A percentile compares a stretch with the other conserved stretches of the same genome.
phyloP scores from a whole-genome alignment of 1,140 invertebrate species.

The Drosophila chauvacae region DNA sequence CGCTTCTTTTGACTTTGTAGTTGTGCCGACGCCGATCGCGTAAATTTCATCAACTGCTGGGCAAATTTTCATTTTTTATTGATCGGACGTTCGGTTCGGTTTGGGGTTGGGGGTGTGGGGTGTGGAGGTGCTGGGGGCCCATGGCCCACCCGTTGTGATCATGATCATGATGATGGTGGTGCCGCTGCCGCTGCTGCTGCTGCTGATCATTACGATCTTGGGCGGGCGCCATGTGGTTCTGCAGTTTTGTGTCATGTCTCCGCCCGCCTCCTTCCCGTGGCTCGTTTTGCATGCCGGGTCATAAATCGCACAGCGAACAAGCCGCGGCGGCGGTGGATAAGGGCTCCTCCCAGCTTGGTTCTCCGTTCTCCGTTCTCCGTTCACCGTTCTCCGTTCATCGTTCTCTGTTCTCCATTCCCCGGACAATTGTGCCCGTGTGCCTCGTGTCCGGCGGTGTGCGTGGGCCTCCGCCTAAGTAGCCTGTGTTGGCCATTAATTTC shows the following conservation, averaged over 20 bases:
- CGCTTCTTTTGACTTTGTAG: constrained; percentile 63
- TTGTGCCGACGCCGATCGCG: constrained; percentile 76
- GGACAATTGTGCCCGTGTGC: constrained; percentile 19
- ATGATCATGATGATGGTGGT: constrained; percentile 1
- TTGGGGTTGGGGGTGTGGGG: neutral
- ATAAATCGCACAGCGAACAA: constrained; percentile 76
- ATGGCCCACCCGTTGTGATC: constrained; percentile 59
- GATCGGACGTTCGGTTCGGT: constrained; percentile 23
- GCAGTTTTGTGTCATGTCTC: constrained; percentile 43
- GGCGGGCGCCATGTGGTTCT: constrained; percentile 71
- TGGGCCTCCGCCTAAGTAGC: constrained; percentile 77
- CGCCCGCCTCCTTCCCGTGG: constrained; percentile 12
- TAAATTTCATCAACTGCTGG: constrained; percentile 83
- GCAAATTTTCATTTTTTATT: constrained; percentile 73
- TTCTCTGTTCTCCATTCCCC: neutral
- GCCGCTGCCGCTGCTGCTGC: neutral
- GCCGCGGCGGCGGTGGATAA: constrained; percentile 43
- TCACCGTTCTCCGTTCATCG: neutral
- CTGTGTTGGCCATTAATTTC: constrained; percentile 83
- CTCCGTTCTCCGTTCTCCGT: neutral
- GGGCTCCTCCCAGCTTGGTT: constrained; percentile 37
- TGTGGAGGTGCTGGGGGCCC: neutral
- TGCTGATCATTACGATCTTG: constrained; percentile 33
- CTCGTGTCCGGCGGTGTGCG: constrained; percentile 37
- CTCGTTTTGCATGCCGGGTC: constrained; percentile 75